Base-by-base conservation (phyloP, 2,113 vertebrate genomes). In the Platichthys flesus region DNA sequence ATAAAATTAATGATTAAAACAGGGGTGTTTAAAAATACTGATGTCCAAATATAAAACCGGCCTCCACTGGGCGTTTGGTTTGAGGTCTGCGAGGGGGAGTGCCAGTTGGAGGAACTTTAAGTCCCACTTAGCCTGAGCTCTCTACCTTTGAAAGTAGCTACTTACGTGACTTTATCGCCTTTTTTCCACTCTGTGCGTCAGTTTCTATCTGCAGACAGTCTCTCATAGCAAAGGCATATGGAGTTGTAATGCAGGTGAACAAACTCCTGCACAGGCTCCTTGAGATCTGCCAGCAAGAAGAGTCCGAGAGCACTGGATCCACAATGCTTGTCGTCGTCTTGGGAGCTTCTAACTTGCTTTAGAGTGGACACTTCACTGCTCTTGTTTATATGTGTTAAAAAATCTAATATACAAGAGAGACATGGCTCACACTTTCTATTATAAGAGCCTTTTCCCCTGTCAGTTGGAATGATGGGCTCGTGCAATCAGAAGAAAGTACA, bases 1-100 rank as follows among this genome's bases (percentile, higher is more conserved):
- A 64, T 7, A 59, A 52, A 79, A 87, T 84, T 82, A 84, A 89
- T 91, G 87, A 90, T 81, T 72, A 81, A 91, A 91, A 76, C 80
- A 88, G 70, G 51, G 74, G 65, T 51, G 71, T 37, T 59, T 28
- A 67, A 72, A 86, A 87, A 85, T 82, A 84, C 79, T 37, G 62
- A 74, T 73, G 70, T 70, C 62, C 68, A 85, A 80, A 90, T 82
- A 79, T 83, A 90, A 88, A 82, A 69, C 42, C 55, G 70, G 85
- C 75, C 62, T 81, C 64, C 10, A 45, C 52, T 67, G 57, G 68
- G 64, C 51, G 55, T 84, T 79, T 76, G 59, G 67, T 86, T 75
- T 88, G 85, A 79, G 82, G 84, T 85, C 65, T 74, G 49, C 23
- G 35, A 78, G 73, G 65, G 64, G 68, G 63, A 83, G 68, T 66